Evolutionary conservation across 2,113 vertebrate genomes (phyloP).

Genomic region (Megaceryle torquata): DNA sequence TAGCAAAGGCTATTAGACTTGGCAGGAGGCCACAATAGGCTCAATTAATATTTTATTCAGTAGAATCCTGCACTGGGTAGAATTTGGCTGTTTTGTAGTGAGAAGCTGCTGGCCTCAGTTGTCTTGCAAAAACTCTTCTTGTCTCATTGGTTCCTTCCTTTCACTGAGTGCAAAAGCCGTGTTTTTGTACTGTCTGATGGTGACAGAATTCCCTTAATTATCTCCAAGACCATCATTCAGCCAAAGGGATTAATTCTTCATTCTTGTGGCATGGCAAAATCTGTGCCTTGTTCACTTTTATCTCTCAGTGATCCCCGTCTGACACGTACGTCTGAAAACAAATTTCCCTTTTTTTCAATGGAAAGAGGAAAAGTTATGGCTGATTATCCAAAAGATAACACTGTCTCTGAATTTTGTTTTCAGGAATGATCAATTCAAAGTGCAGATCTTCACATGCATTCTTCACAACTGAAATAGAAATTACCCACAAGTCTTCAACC

Average conservation of each 20-base stretch:
- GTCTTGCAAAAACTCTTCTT: background rate
- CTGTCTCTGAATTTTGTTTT: background rate
- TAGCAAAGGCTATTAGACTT: constrained; percentile 15
- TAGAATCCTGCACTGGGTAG: background rate
- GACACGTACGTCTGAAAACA: background rate
- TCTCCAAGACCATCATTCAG: background rate
- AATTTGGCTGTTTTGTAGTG: background rate
- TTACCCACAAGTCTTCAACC: background rate
- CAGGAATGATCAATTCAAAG: background rate
- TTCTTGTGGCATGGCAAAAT: background rate
- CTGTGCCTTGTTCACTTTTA: background rate
- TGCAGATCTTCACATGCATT: background rate
- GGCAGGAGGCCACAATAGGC: background rate
- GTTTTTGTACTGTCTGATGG: background rate
- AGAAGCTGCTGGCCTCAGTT: background rate
- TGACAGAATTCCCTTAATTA: constrained; percentile 11
- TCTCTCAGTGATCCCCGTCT: background rate
- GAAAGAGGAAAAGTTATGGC: background rate
- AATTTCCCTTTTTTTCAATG: background rate
- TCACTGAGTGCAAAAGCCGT: background rate
- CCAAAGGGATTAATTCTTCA: background rate
- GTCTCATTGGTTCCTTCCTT: background rate
- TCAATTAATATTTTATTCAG: constrained; percentile 14
- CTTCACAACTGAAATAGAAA: background rate
- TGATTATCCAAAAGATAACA: background rate